Evolutionary conservation across 2,113 vertebrate genomes (phyloP), one percentile per base, ranked within the genome.

Genomic region (Carassius carassius): DNA sequence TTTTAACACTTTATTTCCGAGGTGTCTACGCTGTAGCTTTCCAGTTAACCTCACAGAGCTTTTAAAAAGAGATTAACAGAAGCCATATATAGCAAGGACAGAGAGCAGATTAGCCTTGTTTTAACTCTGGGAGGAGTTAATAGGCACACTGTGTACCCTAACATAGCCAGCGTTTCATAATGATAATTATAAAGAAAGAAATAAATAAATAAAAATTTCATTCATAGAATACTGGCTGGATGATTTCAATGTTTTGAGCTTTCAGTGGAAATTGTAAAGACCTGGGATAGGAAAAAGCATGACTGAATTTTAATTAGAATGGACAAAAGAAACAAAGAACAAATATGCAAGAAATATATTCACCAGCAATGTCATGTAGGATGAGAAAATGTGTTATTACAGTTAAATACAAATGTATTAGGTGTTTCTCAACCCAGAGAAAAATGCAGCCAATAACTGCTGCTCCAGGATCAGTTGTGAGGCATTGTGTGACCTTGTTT

Each of bases 11-110:
- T 60, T 78, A 37, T 81, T 77, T 86, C 41, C 12, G 47, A 67
- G 84, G 54, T 51, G 74, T 69, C 58, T 78, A n/a, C 70, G 83
- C 47, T 83, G 77, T 85, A 89, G 88, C 83, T 81, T 86, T 74
- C 9, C 6, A 82, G 84, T 88, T 89, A 91, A 92, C 89, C 87
- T 90, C 87, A 82, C 60, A 16, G 3, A 84, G 82, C 87, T 89
- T 92, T 91, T 92, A 91, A 91, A 92, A 88, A 89, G 88, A 91
- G 91, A 94, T 94, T 92, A 94, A 89, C 82, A 86, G 23, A 76
- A 77, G 84, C 85, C 90, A 90, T 90, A 84, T 90, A 88, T 90
- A 70, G 85, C 86, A 74, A 77, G 90, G 89, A 89, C 90, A 84
- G 82, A 85, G 81, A 82, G 84, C 83, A 91, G 92, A 94, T 94